A percentile compares a stretch with the other conserved stretches of the same genome.
Conservation (phyloP, 2,797 vertebrate species). For the Margarornis squamiger region DNA sequence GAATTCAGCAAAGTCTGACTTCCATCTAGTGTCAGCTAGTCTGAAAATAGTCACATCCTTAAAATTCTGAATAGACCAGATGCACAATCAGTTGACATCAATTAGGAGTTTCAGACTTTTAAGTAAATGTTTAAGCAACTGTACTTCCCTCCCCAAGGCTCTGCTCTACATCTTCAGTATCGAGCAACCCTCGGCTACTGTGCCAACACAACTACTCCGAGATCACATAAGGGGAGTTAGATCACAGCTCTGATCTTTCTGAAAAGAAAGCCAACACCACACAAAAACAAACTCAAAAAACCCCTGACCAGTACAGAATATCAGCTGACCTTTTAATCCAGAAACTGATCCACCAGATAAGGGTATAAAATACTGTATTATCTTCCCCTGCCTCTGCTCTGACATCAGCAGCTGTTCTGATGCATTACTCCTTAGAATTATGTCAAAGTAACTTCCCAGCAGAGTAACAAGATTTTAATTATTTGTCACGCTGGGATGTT, state of each 20-base stretch:
- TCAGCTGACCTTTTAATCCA: conserved; percentile 10
- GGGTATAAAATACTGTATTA: not conserved
- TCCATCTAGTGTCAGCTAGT: conserved; percentile 16
- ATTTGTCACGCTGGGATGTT: not conserved
- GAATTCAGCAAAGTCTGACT: conserved; percentile 16
- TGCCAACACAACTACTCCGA: not conserved
- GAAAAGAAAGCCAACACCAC: not conserved
- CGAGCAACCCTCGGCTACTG: not conserved
- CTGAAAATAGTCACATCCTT: not conserved
- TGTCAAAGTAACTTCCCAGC: rapidly evolving
- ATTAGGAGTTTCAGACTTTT: not conserved
- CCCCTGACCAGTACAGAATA: not conserved
- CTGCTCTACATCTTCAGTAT: not conserved
- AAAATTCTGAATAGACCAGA: not conserved
- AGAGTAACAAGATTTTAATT: not conserved
- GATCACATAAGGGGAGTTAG: not conserved
- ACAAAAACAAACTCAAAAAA: conserved; percentile 3
- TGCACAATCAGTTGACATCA: not conserved
- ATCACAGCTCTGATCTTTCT: not conserved
- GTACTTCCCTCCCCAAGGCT: not conserved
- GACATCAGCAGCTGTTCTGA: not conserved
- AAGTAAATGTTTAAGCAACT: conserved; percentile 26
- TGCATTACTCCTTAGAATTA: not conserved
- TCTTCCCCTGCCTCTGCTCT: not conserved
- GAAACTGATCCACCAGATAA: not conserved